Percentiles rank a stretch among this genome's conserved stretches.
phyloP scores from a whole-genome alignment of 2,113 vertebrate genomes.

The Capricornis sumatraensis region DNA sequence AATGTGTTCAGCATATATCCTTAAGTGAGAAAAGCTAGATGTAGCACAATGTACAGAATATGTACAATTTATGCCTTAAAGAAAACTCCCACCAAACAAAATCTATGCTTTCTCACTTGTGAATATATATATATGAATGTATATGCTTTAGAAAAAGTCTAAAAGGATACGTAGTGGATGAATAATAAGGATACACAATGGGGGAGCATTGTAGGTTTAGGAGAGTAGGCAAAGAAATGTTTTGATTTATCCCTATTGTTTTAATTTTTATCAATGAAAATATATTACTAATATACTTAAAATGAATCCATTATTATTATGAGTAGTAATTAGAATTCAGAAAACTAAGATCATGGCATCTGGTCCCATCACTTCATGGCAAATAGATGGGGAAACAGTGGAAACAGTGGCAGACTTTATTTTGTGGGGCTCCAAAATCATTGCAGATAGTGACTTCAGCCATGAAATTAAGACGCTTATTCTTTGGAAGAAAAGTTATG shows the following conservation, averaged over 20 bases:
- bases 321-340: background rate
- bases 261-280: background rate
- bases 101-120: background rate
- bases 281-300: background rate
- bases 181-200: background rate
- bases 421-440: background rate
- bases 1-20: background rate
- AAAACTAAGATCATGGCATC: background rate
- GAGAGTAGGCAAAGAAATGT: background rate
- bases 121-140: background rate
- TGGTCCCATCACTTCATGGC: background rate
- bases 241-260: background rate
- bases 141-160: background rate
- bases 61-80: background rate
- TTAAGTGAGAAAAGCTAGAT: background rate
- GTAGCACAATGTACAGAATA: background rate
- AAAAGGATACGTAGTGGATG: background rate
- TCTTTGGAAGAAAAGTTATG: background rate
- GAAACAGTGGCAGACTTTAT: background rate
- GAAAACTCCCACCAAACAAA: background rate
- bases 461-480: background rate
- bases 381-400: background rate
- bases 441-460: background rate
- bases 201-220: background rate
- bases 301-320: background rate